Base-by-base conservation (phyloP, 2,113 vertebrate genomes). In the Platichthys flesus region DNA sequence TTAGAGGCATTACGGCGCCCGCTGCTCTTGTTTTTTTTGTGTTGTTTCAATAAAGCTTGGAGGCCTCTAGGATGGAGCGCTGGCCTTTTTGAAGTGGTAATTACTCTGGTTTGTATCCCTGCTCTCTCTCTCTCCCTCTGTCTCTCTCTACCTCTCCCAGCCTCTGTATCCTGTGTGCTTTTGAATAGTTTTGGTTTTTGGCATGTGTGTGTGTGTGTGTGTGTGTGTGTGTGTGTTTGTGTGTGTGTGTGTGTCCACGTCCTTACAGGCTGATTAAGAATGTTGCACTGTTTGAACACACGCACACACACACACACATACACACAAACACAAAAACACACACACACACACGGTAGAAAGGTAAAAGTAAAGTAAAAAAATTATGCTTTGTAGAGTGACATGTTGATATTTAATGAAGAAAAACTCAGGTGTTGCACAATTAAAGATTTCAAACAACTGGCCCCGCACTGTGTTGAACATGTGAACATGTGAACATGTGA, bases 1-100 rank as follows among this genome's bases (percentile, higher is more conserved):
- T 91, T 82, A 79, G 81, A 82, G 78, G 78, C 79, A 82, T 83
- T 90, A 86, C n/a, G 70, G 78, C 81, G 71, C 82, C 87, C 74
- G 78, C 83, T 88, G 84, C 75, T 89, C 83, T 84, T 89, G 78
- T 23, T 90, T 88, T 82, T 31, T 84, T 75, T 74, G 73, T 73
- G 84, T 91, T 92, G 87, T 91, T 91, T 88, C 90, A 90, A 81
- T 92, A 91, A 91, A 90, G 87, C 90, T 81, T 68, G 74, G 85
- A 87, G 88, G 86, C 86, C 82, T 88, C 78, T 79, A 15, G 45
- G 81, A 89, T 86, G 80, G 72, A 90, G 90, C 79, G 54, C 57
- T 31, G 78, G 72, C 77, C 77, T 70, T 78, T 92, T 90, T 92
- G 88, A 91, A 90, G 89, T 91, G 90, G 88, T 91, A 93, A 91